These are phyloP conservation scores for Pionites leucogaster DNA, from an alignment of 2,113 vertebrate genomes.

Conservation along the genomic window DNA sequence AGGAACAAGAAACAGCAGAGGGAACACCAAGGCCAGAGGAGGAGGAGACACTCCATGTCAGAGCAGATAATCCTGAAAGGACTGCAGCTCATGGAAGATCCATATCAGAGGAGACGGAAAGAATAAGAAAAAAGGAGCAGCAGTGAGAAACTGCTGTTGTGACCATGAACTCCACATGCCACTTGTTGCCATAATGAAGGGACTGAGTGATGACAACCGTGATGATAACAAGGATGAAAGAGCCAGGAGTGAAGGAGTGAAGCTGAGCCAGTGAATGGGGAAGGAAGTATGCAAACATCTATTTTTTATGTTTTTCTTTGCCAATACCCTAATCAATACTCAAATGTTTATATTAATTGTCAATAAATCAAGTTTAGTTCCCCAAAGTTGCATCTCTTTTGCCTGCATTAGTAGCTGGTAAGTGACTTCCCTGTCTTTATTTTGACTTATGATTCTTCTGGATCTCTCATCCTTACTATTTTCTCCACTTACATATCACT, in stretches of 20 bases:
- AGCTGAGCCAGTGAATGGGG: neutral
- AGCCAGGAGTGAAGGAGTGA: neutral
- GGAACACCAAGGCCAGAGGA: neutral
- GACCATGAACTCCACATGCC: neutral
- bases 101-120: neutral
- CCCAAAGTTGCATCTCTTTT: neutral
- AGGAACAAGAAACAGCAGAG: neutral
- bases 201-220: neutral
- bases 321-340: neutral
- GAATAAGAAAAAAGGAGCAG: neutral
- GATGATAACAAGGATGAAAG: neutral
- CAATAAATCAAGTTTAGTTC: neutral
- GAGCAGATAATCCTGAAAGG: neutral
- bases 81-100: neutral
- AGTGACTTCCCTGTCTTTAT: neutral
- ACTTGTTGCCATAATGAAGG: neutral
- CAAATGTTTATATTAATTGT: neutral
- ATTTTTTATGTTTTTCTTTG: neutral
- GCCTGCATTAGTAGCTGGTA: neutral
- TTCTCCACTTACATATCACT: neutral
- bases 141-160: neutral
- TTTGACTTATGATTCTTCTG: neutral
- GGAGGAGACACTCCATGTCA: neutral
- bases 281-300: neutral
- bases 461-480: neutral